A percentile compares a stretch with the other conserved stretches of the same genome.
Conservation (phyloP, 2,888 invertebrate genomes). For the Alloplasta piceator region DNA sequence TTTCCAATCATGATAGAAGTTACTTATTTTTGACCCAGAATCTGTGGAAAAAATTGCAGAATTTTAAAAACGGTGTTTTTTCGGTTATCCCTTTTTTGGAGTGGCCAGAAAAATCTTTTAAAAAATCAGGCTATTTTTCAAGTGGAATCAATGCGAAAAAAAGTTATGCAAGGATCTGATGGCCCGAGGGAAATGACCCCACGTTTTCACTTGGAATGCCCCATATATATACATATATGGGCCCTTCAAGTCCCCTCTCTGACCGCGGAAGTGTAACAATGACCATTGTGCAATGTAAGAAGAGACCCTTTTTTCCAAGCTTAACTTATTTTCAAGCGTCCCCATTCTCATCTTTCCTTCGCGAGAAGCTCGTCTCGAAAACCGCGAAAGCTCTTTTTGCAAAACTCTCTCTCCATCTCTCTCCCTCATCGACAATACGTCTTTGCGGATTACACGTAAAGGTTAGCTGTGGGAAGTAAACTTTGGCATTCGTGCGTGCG, state of each 20-base stretch:
- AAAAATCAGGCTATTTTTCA: too few relatives aligned
- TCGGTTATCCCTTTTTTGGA: too few relatives aligned
- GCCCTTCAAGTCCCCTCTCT: constrained; percentile 36
- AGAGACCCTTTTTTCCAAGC: constrained; percentile 38
- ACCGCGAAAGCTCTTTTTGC: constrained; percentile 52
- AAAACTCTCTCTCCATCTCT: constrained; percentile 16
- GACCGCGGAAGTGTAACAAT: constrained; percentile 68
- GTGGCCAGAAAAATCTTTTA: too few relatives aligned
- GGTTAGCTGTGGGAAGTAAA: not conserved
- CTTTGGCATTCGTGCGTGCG: constrained; percentile 1
- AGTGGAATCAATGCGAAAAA: too few relatives aligned
- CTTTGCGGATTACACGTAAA: not conserved
- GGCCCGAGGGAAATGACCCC: too few relatives aligned
- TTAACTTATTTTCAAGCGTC: constrained; percentile 16
- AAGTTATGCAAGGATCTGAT: too few relatives aligned
- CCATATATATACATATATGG: constrained; percentile 9
- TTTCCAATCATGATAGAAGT: too few relatives aligned
- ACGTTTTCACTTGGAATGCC: too few relatives aligned
- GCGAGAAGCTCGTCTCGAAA: constrained; percentile 29
- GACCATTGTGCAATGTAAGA: constrained; percentile 65
- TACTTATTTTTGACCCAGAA: too few relatives aligned
- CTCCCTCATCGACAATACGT: not conserved
- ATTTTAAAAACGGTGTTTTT: too few relatives aligned
- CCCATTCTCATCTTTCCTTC: constrained; percentile 40
- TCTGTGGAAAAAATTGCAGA: too few relatives aligned